phyloP scores from a whole-genome alignment of 2,113 vertebrate genomes.

The Thomomys bottae region DNA sequence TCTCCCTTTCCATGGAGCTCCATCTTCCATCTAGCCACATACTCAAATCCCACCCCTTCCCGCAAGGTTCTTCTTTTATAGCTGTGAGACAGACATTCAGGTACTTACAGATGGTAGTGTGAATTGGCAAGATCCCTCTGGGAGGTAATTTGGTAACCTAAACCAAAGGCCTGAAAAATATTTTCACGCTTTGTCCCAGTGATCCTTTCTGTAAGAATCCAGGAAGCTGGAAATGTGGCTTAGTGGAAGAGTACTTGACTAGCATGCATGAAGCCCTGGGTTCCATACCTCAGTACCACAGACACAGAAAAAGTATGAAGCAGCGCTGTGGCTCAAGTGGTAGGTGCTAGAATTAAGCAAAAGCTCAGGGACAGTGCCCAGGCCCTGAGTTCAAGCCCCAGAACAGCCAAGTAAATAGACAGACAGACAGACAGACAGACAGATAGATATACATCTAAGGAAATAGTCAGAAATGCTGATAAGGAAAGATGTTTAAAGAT shows the following conservation, averaged over 20 bases:
- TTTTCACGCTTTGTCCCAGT: conserved; percentile 64
- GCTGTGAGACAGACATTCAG: not conserved
- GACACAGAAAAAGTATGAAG: no score
- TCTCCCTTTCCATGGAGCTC: not conserved
- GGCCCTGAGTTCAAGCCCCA: no score
- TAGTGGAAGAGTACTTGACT: no score
- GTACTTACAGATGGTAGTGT: conserved; percentile 59
- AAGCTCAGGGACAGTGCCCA: no score
- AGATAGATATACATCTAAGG: no score
- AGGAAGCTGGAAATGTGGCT: no score
- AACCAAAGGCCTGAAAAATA: conserved; percentile 75
- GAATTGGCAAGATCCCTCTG: conserved; percentile 62
- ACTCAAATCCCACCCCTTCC: conserved; percentile 30
- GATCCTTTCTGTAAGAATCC: conserved; percentile 65
- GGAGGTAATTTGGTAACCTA: conserved; percentile 67
- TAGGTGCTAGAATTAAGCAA: no score
- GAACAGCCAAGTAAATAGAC: no score
- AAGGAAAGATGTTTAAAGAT: conserved; percentile 42
- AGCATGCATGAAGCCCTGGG: no score
- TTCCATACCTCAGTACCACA: no score
- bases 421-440: no score
- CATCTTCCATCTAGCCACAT: not conserved
- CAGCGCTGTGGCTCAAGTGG: no score
- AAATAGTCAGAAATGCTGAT: conserved; percentile 63
- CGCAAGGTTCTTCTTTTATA: conserved; percentile 35